Conservation (phyloP, 2,797 vertebrate genomes). For the Rhyacichthys aspro region DNA sequence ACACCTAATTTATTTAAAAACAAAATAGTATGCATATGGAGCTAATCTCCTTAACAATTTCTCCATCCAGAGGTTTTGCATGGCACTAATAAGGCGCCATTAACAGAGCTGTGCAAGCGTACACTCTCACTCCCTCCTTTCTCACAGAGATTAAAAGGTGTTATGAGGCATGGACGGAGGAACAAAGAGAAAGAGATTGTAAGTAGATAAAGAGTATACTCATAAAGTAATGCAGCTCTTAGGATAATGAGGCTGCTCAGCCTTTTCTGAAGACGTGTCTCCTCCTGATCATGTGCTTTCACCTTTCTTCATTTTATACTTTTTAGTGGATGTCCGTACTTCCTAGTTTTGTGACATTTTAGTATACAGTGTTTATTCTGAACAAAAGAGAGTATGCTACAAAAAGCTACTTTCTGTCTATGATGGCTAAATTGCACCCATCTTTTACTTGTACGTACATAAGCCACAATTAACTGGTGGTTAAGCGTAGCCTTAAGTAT, state of each 20-base stretch:
- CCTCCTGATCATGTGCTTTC: conserved; percentile 25
- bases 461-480: no score
- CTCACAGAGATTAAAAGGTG: conserved; percentile 65
- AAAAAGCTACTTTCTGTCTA: no score
- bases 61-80: conserved; percentile 51
- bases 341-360: background rate
- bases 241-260: conserved; percentile 66
- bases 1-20: conserved; percentile 72
- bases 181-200: conserved; percentile 65
- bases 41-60: conserved; percentile 77
- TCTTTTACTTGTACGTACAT: no score
- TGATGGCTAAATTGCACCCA: no score
- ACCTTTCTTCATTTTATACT: conserved; percentile 26
- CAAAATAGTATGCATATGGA: conserved; percentile 62
- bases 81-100: conserved; percentile 65
- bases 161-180: conserved; percentile 56
- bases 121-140: conserved; percentile 46
- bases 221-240: conserved; percentile 57
- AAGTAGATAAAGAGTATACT: conserved; percentile 66
- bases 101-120: conserved; percentile 42
- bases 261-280: conserved; percentile 32
- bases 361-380: no score
- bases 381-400: no score
- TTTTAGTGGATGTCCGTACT: conserved; percentile 15
- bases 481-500: no score